phyloP scores from a whole-genome alignment of 1,140 invertebrate genomes.

The Armadillidium nasatum region DNA sequence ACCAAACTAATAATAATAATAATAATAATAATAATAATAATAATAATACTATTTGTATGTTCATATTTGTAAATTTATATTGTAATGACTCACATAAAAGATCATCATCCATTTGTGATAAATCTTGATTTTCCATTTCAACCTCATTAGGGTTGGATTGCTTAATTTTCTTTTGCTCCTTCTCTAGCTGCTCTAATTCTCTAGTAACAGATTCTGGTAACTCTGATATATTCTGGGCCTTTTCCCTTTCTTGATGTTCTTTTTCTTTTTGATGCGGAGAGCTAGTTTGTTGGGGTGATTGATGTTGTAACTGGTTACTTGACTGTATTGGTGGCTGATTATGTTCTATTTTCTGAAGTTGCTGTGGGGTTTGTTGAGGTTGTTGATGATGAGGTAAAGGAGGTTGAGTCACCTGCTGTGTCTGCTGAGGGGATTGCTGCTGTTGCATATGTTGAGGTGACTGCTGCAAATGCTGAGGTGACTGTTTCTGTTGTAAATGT shows the following conservation, averaged over 20 bases:
- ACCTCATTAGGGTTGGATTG: slow-evolving; percentile 44
- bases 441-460: slow-evolving; percentile 30
- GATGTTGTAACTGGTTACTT: too few relatives aligned
- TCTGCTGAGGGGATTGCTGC: not conserved
- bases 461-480: slow-evolving; percentile 27
- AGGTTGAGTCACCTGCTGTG: not conserved
- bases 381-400: not conserved
- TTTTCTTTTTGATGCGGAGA: too few relatives aligned
- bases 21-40: too few relatives aligned
- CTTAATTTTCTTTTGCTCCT: slow-evolving; percentile 52
- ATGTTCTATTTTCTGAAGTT: slow-evolving; percentile 17
- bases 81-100: slow-evolving; percentile 1
- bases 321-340: not conserved
- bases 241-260: slow-evolving; percentile 5
- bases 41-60: too few relatives aligned
- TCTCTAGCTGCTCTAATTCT: slow-evolving; percentile 72
- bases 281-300: too few relatives aligned
- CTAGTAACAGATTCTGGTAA: slow-evolving; percentile 73
- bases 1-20: too few relatives aligned
- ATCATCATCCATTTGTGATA: not conserved
- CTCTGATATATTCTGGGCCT: slow-evolving; percentile 49
- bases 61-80: too few relatives aligned
- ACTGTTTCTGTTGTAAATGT: slow-evolving; percentile 44
- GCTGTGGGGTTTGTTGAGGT: not conserved
- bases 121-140: not conserved